Percentiles rank a stretch among this genome's conserved stretches.
Conservation (phyloP, 2,888 invertebrate species). For the Melipona bicolor region DNA sequence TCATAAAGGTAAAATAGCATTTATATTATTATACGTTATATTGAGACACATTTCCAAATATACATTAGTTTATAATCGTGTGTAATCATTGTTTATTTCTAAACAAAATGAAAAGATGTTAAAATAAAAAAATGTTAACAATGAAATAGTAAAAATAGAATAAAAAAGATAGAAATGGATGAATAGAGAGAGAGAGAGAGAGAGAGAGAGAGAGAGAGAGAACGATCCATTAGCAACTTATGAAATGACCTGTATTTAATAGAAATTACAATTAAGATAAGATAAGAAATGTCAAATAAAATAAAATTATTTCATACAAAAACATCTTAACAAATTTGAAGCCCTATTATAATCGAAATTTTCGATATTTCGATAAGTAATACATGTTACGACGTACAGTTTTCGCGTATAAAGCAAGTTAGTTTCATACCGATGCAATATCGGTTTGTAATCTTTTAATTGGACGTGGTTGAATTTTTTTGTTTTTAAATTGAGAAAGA, state of each 20-base stretch:
- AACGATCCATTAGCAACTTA: slow-evolving; percentile 3
- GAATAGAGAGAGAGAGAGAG: not conserved
- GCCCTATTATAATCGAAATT: slow-evolving; percentile 5
- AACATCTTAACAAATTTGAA: slow-evolving; percentile 21
- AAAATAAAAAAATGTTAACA: not conserved
- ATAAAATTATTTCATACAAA: slow-evolving; percentile 64
- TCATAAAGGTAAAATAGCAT: not conserved
- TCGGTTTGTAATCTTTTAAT: slow-evolving; percentile 5
- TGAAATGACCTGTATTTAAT: slow-evolving; percentile 69
- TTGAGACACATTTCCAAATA: not conserved
- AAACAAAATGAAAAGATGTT: not conserved
- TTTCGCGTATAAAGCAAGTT: not conserved
- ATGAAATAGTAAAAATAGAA: not conserved
- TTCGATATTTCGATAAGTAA: slow-evolving; percentile 1
- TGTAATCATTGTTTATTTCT: not conserved
- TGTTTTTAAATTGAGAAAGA: not conserved
- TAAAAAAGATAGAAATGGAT: not conserved
- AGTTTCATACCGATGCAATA: slow-evolving; percentile 1
- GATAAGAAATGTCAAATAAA: slow-evolving; percentile 65
- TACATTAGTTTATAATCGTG: not conserved
- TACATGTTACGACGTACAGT: not conserved
- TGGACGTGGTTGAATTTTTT: slow-evolving; percentile 37
- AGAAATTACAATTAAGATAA: slow-evolving; percentile 68
- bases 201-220: not conserved
- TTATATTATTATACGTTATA: not conserved